These are phyloP conservation scores for Pinctada fucata DNA, from an alignment of 2,888 invertebrate species.

Conservation along the genomic window DNA sequence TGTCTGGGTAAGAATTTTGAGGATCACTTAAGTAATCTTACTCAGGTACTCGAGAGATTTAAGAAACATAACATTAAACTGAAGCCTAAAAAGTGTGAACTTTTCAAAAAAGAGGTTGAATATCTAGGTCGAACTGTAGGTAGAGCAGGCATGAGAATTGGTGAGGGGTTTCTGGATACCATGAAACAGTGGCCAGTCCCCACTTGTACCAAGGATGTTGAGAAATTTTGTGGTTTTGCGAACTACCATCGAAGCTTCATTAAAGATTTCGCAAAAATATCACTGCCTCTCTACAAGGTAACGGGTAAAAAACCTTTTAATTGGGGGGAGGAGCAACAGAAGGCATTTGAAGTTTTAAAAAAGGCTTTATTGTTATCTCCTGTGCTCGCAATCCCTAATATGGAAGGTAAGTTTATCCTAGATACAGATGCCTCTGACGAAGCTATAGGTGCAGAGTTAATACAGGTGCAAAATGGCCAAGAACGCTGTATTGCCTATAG, in stretches of 20 bases:
- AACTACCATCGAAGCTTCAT: constrained; percentile 40
- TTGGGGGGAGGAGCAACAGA: constrained; percentile 30
- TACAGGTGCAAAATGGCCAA: constrained; percentile 38
- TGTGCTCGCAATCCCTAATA: too few relatives aligned
- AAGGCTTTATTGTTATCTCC: too few relatives aligned
- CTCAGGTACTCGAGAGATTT: constrained; percentile 38
- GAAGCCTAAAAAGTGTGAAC: constrained; percentile 42
- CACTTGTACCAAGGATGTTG: constrained; percentile 29
- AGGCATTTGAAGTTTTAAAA: constrained; percentile 29
- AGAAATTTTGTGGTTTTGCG: constrained; percentile 38
- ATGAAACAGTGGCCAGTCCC: constrained; percentile 31
- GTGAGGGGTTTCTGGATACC: neutral
- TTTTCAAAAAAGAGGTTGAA: constrained; percentile 41
- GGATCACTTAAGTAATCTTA: constrained; percentile 36
- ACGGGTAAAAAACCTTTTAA: constrained; percentile 29
- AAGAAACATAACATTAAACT: constrained; percentile 38
- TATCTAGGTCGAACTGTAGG: constrained; percentile 44
- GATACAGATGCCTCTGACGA: too few relatives aligned
- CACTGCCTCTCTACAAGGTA: constrained; percentile 32
- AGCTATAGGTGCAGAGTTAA: too few relatives aligned
- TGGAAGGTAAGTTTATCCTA: too few relatives aligned
- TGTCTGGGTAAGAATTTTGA: constrained; percentile 35
- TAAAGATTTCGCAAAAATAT: constrained; percentile 32
- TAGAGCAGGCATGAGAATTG: constrained; percentile 24
- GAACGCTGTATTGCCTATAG: constrained; percentile 45